These are phyloP conservation scores for Ephestia elutella DNA, from an alignment of 1,140 invertebrate species.

Conservation along the genomic window DNA sequence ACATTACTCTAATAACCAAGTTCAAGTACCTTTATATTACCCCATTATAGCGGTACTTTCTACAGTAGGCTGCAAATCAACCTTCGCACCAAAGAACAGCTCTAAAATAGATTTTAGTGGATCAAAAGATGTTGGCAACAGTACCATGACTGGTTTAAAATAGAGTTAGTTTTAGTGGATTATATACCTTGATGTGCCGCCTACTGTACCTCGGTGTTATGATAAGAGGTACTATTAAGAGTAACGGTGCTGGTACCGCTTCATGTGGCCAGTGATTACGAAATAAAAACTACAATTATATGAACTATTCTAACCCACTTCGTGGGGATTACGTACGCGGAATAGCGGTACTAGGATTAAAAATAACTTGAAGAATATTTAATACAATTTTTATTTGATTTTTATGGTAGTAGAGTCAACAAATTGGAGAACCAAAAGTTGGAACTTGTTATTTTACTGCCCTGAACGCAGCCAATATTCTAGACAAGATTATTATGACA, in stretches of 20 bases:
- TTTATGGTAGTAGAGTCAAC: too few relatives aligned
- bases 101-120: too few relatives aligned
- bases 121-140: too few relatives aligned
- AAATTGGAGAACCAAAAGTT: too few relatives aligned
- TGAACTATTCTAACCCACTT: not conserved
- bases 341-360: not conserved
- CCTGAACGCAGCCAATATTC: too few relatives aligned
- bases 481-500: too few relatives aligned
- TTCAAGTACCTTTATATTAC: not conserved
- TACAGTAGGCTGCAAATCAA: not conserved
- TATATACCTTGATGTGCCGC: not conserved
- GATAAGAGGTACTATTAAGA: not conserved
- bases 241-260: slow-evolving; percentile 2
- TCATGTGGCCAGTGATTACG: not conserved
- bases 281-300: not conserved
- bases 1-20: not conserved
- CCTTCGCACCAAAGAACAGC: too few relatives aligned
- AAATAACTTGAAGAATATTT: not conserved
- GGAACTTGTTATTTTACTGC: too few relatives aligned
- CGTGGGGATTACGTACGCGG: not conserved
- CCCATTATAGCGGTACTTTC: not conserved
- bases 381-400: too few relatives aligned
- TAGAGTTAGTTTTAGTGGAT: not conserved
- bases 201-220: not conserved
- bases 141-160: not conserved